A percentile compares a stretch with the other conserved stretches of the same genome.
Evolutionary conservation across 2,888 invertebrate genomes (phyloP).

Genomic region (Cryptus armator): DNA sequence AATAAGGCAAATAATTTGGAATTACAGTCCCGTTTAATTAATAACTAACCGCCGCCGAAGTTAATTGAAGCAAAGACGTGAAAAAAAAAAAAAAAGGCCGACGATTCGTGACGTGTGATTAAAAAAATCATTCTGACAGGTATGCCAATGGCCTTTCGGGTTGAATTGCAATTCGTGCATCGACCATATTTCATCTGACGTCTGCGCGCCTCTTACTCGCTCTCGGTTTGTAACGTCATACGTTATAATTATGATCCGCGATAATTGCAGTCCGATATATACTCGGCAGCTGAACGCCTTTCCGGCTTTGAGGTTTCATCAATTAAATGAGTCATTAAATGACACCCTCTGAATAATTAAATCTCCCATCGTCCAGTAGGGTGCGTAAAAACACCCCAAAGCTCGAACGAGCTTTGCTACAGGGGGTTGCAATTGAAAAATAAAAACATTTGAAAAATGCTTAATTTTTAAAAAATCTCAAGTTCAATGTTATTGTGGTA

Average conservation of each 20-base stretch:
- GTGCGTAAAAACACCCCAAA: too few relatives aligned
- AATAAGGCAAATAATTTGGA: not conserved
- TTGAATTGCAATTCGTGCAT: not conserved
- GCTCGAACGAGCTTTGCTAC: not conserved
- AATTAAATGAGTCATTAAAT: slow-evolving; percentile 52
- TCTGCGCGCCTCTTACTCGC: slow-evolving; percentile 36
- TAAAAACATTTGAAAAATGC: not conserved
- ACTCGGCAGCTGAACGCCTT: slow-evolving; percentile 13
- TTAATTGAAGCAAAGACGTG: not conserved
- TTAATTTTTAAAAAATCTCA: not conserved
- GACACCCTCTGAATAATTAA: slow-evolving; percentile 49
- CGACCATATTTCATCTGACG: slow-evolving; percentile 3
- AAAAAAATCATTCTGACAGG: not conserved
- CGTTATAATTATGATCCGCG: slow-evolving; percentile 43
- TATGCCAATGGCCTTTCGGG: slow-evolving; percentile 10
- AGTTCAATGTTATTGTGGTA: too few relatives aligned
- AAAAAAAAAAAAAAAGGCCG: not conserved
- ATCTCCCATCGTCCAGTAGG: not conserved
- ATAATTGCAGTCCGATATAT: slow-evolving; percentile 51
- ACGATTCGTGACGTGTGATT: not conserved
- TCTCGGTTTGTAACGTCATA: slow-evolving; percentile 20
- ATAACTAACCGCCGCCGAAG: not conserved
- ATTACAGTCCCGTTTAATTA: not conserved
- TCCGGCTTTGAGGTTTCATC: slow-evolving; percentile 7
- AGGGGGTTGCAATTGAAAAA: not conserved